These are phyloP conservation scores for Spodoptera litura DNA, from an alignment of 1,140 invertebrate species.

Conservation along the genomic window DNA sequence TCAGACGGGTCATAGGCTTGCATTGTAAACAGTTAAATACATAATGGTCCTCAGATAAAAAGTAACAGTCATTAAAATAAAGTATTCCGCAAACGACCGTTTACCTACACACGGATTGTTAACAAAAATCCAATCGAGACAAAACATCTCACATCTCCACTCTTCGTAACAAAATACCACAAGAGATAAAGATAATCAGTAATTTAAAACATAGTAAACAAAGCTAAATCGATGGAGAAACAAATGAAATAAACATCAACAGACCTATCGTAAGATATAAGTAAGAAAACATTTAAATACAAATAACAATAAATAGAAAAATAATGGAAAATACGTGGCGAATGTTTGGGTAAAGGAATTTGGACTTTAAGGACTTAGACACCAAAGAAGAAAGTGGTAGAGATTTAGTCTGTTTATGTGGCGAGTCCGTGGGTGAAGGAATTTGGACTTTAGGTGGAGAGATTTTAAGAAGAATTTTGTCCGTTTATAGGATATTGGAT, in stretches of 20 bases:
- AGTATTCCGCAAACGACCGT: background rate
- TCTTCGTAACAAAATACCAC: background rate
- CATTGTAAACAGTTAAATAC: too few relatives aligned
- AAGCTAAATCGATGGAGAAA: background rate
- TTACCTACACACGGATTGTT: conserved; percentile 9
- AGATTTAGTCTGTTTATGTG: background rate
- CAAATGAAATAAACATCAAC: background rate
- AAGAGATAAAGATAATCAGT: conserved; percentile 5
- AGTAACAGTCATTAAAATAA: background rate
- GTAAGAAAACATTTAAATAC: background rate
- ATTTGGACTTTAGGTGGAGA: too few relatives aligned
- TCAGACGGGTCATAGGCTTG: too few relatives aligned
- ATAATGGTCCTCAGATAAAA: background rate
- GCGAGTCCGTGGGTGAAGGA: too few relatives aligned
- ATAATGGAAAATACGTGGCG: conserved; percentile 15
- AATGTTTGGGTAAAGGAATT: too few relatives aligned
- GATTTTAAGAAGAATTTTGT: too few relatives aligned
- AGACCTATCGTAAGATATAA: background rate
- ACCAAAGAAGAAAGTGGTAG: too few relatives aligned
- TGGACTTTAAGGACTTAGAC: too few relatives aligned
- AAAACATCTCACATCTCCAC: background rate
- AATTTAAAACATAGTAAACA: conserved; percentile 14
- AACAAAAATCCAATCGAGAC: conserved; percentile 17
- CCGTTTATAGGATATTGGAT: background rate
- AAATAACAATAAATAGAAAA: conserved; percentile 40